A percentile compares a stretch with the other conserved stretches of the same genome.
Evolutionary conservation across 2,888 invertebrate species (phyloP).

Genomic region (Stomorhina lunata): DNA sequence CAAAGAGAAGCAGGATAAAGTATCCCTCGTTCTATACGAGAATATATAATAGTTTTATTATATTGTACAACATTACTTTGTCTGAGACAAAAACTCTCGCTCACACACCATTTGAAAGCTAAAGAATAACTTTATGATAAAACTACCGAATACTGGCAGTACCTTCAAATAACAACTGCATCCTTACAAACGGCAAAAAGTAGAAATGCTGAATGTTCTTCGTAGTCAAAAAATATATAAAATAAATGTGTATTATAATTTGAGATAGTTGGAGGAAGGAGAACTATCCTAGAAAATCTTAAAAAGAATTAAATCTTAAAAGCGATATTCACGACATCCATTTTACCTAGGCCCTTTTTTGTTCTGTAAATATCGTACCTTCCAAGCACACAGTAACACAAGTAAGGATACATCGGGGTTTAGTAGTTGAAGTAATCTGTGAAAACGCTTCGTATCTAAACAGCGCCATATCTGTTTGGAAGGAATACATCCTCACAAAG

Average conservation of each 20-base stretch:
- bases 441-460: no score
- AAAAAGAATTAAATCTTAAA: not conserved
- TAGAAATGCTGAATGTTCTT: conserved; percentile 8
- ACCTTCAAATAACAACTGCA: conserved; percentile 31
- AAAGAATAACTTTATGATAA: conserved; percentile 13
- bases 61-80: conserved; percentile 16
- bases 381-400: no score
- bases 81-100: not conserved
- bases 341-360: no score
- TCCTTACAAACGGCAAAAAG: not conserved
- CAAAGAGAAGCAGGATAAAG: not conserved
- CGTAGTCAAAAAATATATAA: not conserved
- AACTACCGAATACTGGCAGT: not conserved
- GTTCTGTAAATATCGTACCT: no score
- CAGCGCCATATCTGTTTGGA: no score
- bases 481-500: no score
- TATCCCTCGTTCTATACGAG: not conserved
- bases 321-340: no score
- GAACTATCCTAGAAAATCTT: not conserved
- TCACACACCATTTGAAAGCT: not conserved
- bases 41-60: conserved; percentile 44
- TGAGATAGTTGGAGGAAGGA: not conserved
- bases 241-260: not conserved
- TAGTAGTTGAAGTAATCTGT: no score
- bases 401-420: no score